Conservation (phyloP, 2,797 vertebrate species). For the Acipenser oxyrinchus region DNA sequence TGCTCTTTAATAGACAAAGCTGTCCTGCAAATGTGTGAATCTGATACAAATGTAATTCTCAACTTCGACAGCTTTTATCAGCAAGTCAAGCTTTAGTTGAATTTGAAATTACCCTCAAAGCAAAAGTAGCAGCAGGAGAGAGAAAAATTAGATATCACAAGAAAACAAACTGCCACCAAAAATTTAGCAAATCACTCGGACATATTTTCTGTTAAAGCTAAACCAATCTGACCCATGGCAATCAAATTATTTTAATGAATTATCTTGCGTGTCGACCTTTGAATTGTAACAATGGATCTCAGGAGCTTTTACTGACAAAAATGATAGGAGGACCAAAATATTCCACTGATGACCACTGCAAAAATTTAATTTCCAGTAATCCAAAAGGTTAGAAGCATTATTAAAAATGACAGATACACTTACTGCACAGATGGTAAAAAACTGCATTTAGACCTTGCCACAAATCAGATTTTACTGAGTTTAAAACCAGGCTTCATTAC, state of each 20-base stretch:
- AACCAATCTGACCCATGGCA: conserved; percentile 38
- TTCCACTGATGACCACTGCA: conserved; percentile 30
- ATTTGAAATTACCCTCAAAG: conserved; percentile 48
- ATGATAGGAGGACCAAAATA: conserved; percentile 27
- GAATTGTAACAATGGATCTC: conserved; percentile 23
- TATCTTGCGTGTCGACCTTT: conserved; percentile 17
- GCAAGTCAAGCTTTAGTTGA: conserved; percentile 59
- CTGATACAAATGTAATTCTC: conserved; percentile 59
- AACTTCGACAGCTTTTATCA: conserved; percentile 52
- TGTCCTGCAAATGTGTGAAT: conserved; percentile 52
- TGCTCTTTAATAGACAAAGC: conserved; percentile 51
- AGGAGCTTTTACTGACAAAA: conserved; percentile 22
- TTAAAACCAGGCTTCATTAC: no score
- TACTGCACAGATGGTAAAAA: conserved; percentile 24
- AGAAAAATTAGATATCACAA: no score
- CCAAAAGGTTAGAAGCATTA: conserved; percentile 42
- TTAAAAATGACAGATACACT: conserved; percentile 41
- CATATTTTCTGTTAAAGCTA: conserved; percentile 51
- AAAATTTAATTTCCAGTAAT: conserved; percentile 43
- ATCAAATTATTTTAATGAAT: conserved; percentile 37
- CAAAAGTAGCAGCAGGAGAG: conserved; percentile 22
- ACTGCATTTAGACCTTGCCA: conserved; percentile 27
- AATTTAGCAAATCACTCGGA: conserved; percentile 21
- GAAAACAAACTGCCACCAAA: conserved; percentile 15
- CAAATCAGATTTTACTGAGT: background rate